Evolutionary conservation across 1,140 invertebrate species (phyloP).

Genomic region (Drosophila carrolli): DNA sequence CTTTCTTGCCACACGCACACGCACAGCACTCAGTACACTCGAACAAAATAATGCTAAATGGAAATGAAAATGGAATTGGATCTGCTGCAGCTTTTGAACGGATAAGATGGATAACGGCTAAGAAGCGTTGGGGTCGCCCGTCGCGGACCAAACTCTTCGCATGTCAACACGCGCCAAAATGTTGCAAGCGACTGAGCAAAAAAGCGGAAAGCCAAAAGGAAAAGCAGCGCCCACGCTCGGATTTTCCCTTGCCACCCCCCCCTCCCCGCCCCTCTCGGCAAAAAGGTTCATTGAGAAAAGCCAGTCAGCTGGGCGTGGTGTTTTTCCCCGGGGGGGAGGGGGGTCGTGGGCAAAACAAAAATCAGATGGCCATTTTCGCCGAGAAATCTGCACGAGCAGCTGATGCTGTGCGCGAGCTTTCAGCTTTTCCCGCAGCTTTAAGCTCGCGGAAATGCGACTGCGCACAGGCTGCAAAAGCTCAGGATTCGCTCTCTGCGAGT

Average conservation of each 20-base stretch:
- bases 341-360: slow-evolving; percentile 60
- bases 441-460: slow-evolving; percentile 13
- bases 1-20: slow-evolving; percentile 31
- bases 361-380: slow-evolving; percentile 71
- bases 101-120: slow-evolving; percentile 67
- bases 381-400: slow-evolving; percentile 60
- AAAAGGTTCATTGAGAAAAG: slow-evolving; percentile 34
- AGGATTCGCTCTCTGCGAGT: not conserved
- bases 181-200: slow-evolving; percentile 79
- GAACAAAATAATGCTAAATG: slow-evolving; percentile 7
- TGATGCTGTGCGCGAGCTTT: slow-evolving; percentile 63
- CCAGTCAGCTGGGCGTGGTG: slow-evolving; percentile 32
- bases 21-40: slow-evolving; percentile 6
- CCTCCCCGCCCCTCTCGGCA: not conserved
- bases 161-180: slow-evolving; percentile 84
- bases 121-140: slow-evolving; percentile 60
- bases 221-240: slow-evolving; percentile 16
- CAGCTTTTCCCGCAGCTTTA: slow-evolving; percentile 22
- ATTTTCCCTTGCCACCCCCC: not conserved
- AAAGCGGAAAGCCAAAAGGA: slow-evolving; percentile 6
- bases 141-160: slow-evolving; percentile 63
- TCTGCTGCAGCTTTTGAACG: slow-evolving; percentile 51
- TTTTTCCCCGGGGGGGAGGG: not conserved
- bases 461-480: slow-evolving; percentile 43
- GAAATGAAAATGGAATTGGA: not conserved